Conservation (phyloP, 2,888 invertebrate species). For the Acronicta alni region DNA sequence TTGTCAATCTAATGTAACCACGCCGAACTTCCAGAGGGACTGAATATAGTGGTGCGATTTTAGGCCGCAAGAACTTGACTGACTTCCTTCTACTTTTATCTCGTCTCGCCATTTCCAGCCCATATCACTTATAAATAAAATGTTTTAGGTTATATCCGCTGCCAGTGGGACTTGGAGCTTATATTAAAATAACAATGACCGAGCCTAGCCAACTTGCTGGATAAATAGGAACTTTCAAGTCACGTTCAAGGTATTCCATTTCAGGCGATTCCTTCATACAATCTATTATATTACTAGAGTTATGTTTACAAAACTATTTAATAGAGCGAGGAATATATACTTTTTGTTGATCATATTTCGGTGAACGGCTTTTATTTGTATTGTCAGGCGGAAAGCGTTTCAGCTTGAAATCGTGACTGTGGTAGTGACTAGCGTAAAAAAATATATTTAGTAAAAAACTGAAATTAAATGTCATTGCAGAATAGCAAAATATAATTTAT, state of each 20-base stretch:
- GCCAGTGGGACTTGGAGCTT: conserved; percentile 35
- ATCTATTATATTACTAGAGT: conserved; percentile 67
- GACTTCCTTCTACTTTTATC: too few species aligned
- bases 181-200: conserved; percentile 57
- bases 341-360: conserved; percentile 44
- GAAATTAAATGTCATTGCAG: too few species aligned
- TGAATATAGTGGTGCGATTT: too few species aligned
- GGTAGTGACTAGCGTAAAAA: not conserved
- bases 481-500: too few species aligned
- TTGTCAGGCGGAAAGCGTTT: conserved; percentile 24
- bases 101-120: too few species aligned
- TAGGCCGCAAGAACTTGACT: too few species aligned
- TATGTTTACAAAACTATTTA: conserved; percentile 41
- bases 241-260: conserved; percentile 72
- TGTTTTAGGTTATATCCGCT: conserved; percentile 11
- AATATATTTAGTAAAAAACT: too few species aligned
- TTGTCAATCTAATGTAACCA: too few species aligned
- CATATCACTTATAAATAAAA: too few species aligned
- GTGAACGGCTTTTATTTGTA: conserved; percentile 40
- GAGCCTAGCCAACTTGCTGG: conserved; percentile 48
- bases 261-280: conserved; percentile 67
- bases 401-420: conserved; percentile 14
- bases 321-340: conserved; percentile 42
- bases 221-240: conserved; percentile 66
- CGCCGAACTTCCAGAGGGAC: too few species aligned